These are phyloP conservation scores for Dicrurus megarhynchus DNA, from an alignment of 2,113 vertebrate species.

Conservation along the genomic window DNA sequence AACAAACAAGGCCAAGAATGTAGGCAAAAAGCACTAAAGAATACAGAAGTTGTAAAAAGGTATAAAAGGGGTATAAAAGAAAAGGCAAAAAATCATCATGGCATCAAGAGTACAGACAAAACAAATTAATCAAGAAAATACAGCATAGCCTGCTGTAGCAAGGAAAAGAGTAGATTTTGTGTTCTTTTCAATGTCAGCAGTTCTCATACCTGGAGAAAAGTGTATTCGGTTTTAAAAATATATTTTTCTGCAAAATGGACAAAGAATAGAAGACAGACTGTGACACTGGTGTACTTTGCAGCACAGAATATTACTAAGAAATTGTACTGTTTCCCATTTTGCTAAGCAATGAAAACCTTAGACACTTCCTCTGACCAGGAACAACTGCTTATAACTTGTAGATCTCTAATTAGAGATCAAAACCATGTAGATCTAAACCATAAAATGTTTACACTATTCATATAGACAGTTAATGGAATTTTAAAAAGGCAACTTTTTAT, in stretches of 20 bases:
- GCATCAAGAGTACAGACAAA: background rate
- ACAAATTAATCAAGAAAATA: background rate
- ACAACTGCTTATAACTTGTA: background rate
- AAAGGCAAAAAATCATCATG: too few relatives aligned
- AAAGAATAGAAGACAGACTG: background rate
- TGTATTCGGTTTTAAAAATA: background rate
- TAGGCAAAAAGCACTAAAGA: too few relatives aligned
- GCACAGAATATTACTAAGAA: background rate
- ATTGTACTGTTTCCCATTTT: background rate
- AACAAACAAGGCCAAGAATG: too few relatives aligned
- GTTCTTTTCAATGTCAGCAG: background rate
- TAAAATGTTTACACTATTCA: background rate
- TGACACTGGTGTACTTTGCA: background rate
- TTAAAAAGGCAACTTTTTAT: background rate
- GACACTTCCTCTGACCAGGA: background rate
- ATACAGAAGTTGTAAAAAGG: too few relatives aligned
- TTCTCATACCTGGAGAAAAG: background rate
- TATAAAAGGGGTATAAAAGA: too few relatives aligned
- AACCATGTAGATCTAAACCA: background rate
- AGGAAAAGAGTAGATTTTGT: background rate
- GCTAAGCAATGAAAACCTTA: background rate
- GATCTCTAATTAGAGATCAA: background rate
- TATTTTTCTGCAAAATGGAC: background rate
- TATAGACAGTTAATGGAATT: background rate
- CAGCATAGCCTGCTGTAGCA: accelerated